These are phyloP conservation scores for Bubo scandiacus DNA, from an alignment of 2,113 vertebrate genomes.

Conservation along the genomic window DNA sequence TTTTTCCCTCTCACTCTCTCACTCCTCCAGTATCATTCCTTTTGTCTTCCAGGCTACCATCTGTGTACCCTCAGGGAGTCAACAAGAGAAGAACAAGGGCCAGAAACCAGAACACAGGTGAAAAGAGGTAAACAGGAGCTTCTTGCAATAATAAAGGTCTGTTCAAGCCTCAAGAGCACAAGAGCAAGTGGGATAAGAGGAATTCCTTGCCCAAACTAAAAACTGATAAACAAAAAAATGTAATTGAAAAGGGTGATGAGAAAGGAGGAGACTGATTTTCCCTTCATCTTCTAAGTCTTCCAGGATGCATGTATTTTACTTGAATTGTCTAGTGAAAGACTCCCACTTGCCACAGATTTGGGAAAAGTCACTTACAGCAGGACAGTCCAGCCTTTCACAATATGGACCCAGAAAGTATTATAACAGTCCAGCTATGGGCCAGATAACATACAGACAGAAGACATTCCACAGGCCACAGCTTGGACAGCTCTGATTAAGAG, in stretches of 20 bases:
- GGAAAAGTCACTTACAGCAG: not conserved
- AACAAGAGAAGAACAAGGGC: not conserved
- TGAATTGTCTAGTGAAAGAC: not conserved
- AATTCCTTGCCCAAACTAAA: not conserved
- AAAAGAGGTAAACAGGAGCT: conserved; percentile 41
- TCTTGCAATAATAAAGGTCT: not conserved
- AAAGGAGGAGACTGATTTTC: not conserved
- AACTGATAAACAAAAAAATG: not conserved
- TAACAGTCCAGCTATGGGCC: not conserved
- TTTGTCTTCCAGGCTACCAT: conserved; percentile 51
- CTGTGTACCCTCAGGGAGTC: conserved; percentile 45
- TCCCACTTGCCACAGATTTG: not conserved
- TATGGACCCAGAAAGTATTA: not conserved
- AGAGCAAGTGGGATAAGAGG: not conserved
- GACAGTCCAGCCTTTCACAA: not conserved
- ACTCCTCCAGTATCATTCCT: not conserved
- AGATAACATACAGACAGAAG: not conserved
- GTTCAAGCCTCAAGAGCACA: not conserved
- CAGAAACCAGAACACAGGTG: conserved; percentile 42
- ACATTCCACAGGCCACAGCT: not conserved
- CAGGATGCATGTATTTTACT: not conserved
- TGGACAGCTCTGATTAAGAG: not conserved
- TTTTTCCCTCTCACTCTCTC: not conserved
- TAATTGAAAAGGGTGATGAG: not conserved
- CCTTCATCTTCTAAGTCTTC: not conserved